Evolutionary conservation across 2,888 invertebrate species (phyloP), one percentile per base, ranked within the genome.

Genomic region (Nephrocerus scutellatus): DNA sequence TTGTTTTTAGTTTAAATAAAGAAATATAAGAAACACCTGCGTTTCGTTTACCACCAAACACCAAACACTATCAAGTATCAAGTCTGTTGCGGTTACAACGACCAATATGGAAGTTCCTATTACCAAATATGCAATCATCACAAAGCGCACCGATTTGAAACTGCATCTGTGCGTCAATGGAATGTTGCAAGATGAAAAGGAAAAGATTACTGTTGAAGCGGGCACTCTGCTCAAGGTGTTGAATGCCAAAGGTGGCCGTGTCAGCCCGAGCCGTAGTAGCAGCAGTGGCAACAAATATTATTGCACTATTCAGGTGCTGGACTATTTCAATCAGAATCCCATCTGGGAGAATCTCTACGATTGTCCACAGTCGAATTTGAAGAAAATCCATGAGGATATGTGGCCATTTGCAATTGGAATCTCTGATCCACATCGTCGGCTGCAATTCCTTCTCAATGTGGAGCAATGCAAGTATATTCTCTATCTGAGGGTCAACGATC

Each of bases 341-440:
- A 53, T 56, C 4, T 57, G 52, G 43, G 56, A 57, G 34, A 59
- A 60, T 42, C 48, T 60, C 8, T 63, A 60, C 34, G 55, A 56
- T 46, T 63, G 63, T 40, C 54, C 53, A 3, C 44, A 44, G 23
- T 43, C 39, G 20, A 46, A 54, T 46, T 48, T 63, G 15, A 43
- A 47, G 14, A 39, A 30, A 36, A 59, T 65, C 9, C 21, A 46
- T 10, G 57, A 60, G 33, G 62, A 60, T 32, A 50, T 76, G 26
- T 75, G 73, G 72, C 71, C 70, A 23, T 74, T 66, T 55, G 57
- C 77, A 25, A 69, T 70, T 32, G 69, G 75, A 10, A 70, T 78
- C 40, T 51, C 59, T 13, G 70, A 70, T 32, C 73, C 73, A 5
- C 64, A 70, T 46, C 73, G 74, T 36, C 66, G 76, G 43, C 62